phyloP scores from a whole-genome alignment of 2,888 invertebrate species.

The Margaritifera margaritifera region DNA sequence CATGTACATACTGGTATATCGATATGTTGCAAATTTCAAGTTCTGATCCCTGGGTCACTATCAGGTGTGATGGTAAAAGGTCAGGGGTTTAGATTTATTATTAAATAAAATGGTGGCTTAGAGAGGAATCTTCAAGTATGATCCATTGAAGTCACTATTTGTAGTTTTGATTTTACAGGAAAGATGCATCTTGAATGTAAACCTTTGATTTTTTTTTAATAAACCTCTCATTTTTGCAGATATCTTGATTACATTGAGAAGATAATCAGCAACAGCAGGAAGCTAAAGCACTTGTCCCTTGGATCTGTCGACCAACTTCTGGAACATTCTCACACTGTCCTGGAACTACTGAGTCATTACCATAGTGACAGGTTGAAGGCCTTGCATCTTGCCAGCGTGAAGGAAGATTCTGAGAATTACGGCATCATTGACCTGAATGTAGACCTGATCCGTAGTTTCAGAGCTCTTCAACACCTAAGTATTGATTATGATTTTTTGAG shows the following conservation, averaged over 20 bases:
- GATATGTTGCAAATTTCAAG: no score
- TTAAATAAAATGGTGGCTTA: no score
- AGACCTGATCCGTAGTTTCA: slow-evolving; percentile 78
- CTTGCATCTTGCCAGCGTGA: slow-evolving; percentile 82
- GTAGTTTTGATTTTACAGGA: no score
- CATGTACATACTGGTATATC: no score
- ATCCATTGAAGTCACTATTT: no score
- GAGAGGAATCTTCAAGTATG: no score
- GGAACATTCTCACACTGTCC: slow-evolving; percentile 73
- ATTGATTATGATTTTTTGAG: slow-evolving; percentile 73
- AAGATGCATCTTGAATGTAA: no score
- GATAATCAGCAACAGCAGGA: slow-evolving; percentile 74
- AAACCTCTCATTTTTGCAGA: slow-evolving; percentile 36
- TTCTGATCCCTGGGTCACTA: no score
- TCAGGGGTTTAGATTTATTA: no score
- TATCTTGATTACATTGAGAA: slow-evolving; percentile 71
- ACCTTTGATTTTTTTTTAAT: no score
- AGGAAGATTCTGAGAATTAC: slow-evolving; percentile 82
- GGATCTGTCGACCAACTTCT: slow-evolving; percentile 77
- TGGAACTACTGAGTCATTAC: slow-evolving; percentile 73
- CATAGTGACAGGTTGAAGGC: slow-evolving; percentile 78
- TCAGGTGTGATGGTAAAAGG: no score
- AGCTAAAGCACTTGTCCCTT: slow-evolving; percentile 75
- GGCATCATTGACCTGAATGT: slow-evolving; percentile 77
- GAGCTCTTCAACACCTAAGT: slow-evolving; percentile 77